Evolutionary conservation across 2,797 vertebrate genomes (phyloP), one percentile per base, ranked within the genome.

Genomic region (Xiphophorus birchmanni): DNA sequence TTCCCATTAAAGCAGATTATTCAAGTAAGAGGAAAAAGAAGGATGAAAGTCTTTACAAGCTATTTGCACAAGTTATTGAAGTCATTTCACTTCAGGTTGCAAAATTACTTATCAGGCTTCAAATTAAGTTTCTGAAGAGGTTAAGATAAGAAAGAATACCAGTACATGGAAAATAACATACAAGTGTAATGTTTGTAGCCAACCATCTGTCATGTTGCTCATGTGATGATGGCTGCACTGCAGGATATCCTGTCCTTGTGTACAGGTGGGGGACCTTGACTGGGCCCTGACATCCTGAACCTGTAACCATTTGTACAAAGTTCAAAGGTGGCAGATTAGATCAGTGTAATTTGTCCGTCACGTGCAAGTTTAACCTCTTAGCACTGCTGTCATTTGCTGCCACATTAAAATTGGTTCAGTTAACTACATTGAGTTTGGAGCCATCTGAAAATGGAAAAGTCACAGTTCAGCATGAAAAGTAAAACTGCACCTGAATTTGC

Each of bases 311-410:
- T 54, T 80, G 80, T 81, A 73, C 79, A 45, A 67, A 83, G 89
- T 86, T 76, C 86, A 72, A 80, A 73, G 67, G 48, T 78, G 78
- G 47, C 81, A 65, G 80, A 87, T 76, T 82, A 83, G 88, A 83
- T 54, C 77, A 84, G 80, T 84, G 58, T 13, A 76, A 86, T 76
- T 91, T 84, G 84, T 80, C 82, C 90, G 80, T 87, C 82, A 86
- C 58, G 75, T 80, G 69, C 65, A 73, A 40, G 84, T 87, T 88
- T 81, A 74, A 88, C 88, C 81, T 72, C 44, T 0, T 48, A 69
- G 76, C 32, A 23, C 48, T 1, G 9, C 58, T 54, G 78, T 84
- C 40, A 45, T 56, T 75, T 58, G 77, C 29, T 2, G 48, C 52
- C 72, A 58, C 54, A 5, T 29, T 58, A 58, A 58, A 58, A 58